These are phyloP conservation scores for Oncorhynchus kisutch DNA, from an alignment of 2,113 vertebrate genomes.

Conservation along the genomic window DNA sequence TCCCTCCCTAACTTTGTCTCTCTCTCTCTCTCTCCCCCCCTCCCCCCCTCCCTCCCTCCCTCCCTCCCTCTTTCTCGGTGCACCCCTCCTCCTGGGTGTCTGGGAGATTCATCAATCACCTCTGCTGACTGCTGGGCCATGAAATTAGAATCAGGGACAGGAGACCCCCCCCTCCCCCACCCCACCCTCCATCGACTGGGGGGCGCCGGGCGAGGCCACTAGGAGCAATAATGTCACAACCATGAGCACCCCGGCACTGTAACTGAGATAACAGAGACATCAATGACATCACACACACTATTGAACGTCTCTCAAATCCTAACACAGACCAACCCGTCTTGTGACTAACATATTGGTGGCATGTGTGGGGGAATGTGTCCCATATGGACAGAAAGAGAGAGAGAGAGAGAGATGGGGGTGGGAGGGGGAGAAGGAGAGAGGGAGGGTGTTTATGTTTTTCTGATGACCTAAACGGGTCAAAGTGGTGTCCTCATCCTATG, in stretches of 20 bases:
- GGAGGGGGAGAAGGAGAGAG: too few species aligned
- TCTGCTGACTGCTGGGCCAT: too few species aligned
- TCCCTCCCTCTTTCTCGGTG: not conserved
- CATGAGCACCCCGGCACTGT: constrained; percentile 16
- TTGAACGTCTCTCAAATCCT: not conserved
- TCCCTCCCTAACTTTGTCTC: constrained; percentile 7
- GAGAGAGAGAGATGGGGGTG: too few species aligned
- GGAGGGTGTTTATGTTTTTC: not conserved
- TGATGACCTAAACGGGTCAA: not conserved
- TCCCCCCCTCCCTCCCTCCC: too few species aligned
- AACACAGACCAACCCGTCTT: not conserved
- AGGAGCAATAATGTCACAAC: constrained; percentile 62
- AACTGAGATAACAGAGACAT: constrained; percentile 78
- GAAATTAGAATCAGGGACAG: too few species aligned
- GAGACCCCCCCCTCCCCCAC: too few species aligned
- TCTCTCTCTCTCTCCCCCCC: too few species aligned
- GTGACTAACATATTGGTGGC: not conserved
- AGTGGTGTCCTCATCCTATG: constrained; percentile 25
- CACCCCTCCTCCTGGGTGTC: constrained; percentile 28
- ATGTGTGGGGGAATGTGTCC: constrained; percentile 9
- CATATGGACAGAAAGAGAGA: not conserved
- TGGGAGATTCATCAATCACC: too few species aligned
- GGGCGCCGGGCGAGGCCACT: constrained; percentile 53
- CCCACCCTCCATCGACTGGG: not conserved
- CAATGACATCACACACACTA: constrained; percentile 19